Percentiles rank a stretch among this genome's conserved stretches.
Conservation (phyloP, 2,888 invertebrate genomes). For the Drosophila ustulata region DNA sequence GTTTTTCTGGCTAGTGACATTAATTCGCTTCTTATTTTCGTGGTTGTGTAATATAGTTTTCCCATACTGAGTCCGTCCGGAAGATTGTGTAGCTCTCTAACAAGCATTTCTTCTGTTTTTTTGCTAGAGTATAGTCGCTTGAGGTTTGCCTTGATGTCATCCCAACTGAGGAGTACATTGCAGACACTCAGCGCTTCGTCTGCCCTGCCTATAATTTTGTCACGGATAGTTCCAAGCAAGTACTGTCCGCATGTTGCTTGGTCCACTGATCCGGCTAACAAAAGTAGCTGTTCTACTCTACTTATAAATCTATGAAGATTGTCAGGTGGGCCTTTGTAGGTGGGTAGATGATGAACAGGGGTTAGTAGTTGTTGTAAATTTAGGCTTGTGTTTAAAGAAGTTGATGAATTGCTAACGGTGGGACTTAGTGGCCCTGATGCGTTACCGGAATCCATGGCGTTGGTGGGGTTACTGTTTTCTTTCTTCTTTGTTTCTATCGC, state of each 20-base stretch:
- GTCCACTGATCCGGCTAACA: background rate
- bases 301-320: conserved; percentile 1
- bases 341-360: conserved; percentile 23
- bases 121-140: conserved; percentile 15
- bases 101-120: conserved; percentile 11
- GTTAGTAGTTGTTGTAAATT: conserved; percentile 19
- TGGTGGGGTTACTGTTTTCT: too few relatives aligned
- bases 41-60: too few relatives aligned
- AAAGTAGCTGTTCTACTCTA: too few relatives aligned
- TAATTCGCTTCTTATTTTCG: too few relatives aligned
- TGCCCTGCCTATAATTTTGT: conserved; percentile 15
- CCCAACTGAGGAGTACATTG: background rate
- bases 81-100: conserved; percentile 8
- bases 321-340: conserved; percentile 25
- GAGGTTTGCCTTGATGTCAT: conserved; percentile 7
- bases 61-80: conserved; percentile 12
- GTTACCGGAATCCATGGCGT: too few relatives aligned
- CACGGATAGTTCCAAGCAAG: conserved; percentile 10
- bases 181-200: conserved; percentile 18
- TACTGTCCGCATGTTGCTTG: conserved; percentile 11
- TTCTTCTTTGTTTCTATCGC: background rate
- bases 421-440: too few relatives aligned
- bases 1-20: too few relatives aligned
- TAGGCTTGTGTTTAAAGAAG: conserved; percentile 13
- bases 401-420: conserved; percentile 8